Conservation (phyloP, 2,888 invertebrate genomes). For the Idaea dimidiata region DNA sequence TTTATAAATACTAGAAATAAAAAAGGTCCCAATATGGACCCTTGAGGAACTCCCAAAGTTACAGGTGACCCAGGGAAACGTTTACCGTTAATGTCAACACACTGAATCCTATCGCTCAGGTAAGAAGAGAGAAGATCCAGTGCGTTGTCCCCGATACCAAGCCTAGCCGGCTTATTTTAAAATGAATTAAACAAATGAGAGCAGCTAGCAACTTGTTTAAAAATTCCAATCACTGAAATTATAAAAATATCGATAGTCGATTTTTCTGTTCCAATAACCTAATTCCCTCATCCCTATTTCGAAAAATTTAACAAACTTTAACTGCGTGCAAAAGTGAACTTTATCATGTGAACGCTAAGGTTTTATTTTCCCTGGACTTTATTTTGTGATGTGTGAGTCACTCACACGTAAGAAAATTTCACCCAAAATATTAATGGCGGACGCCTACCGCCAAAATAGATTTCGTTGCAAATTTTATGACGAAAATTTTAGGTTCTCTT, state of each 20-base stretch:
- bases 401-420: slow-evolving; percentile 37
- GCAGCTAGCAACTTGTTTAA: not conserved
- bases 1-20: too few species aligned
- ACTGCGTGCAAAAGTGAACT: slow-evolving; percentile 25
- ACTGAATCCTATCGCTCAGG: too few species aligned
- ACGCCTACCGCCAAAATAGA: slow-evolving; percentile 57
- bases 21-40: too few species aligned
- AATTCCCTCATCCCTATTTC: slow-evolving; percentile 32
- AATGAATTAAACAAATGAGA: not conserved
- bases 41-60: too few species aligned
- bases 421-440: slow-evolving; percentile 61
- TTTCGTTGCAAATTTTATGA: slow-evolving; percentile 33
- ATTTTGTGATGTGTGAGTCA: slow-evolving; percentile 32
- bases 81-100: too few species aligned
- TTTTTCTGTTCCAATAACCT: slow-evolving; percentile 2
- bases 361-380: slow-evolving; percentile 24
- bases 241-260: slow-evolving; percentile 4
- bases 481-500: slow-evolving; percentile 3
- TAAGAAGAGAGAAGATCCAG: too few species aligned
- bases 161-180: not conserved
- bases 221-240: slow-evolving; percentile 5
- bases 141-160: too few species aligned
- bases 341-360: slow-evolving; percentile 9
- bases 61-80: too few species aligned
- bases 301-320: slow-evolving; percentile 41